Percentiles rank a stretch among this genome's conserved stretches.
Conservation (phyloP, 2,113 vertebrate species). For the Pterocles gutturalis region DNA sequence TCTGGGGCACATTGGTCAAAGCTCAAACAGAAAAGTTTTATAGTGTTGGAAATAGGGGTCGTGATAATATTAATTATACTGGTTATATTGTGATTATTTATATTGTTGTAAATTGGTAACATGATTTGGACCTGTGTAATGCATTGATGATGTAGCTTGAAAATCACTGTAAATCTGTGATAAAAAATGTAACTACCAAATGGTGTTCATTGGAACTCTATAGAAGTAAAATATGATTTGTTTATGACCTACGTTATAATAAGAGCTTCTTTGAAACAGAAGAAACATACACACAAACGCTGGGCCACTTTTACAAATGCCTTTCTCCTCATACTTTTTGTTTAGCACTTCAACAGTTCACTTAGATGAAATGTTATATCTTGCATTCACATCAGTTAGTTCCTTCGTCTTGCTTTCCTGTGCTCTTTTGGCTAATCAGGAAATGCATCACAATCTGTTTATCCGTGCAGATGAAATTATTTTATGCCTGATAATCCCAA, state of each 20-base stretch:
- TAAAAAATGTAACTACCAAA: not conserved
- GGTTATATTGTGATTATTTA: not conserved
- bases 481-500: not conserved
- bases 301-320: not conserved
- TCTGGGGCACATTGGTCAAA: not conserved
- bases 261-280: not conserved
- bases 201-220: not conserved
- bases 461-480: conserved; percentile 1
- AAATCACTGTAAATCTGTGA: not conserved
- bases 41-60: not conserved
- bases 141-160: not conserved
- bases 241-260: not conserved
- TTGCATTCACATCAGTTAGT: not conserved
- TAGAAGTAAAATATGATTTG: not conserved
- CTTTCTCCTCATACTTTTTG: not conserved
- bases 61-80: not conserved
- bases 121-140: not conserved
- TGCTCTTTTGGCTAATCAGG: not conserved
- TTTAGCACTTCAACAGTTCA: not conserved
- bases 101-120: not conserved
- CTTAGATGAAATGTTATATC: not conserved
- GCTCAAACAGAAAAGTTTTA: not conserved
- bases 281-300: not conserved
- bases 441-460: conserved; percentile 20
- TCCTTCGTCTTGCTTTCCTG: not conserved